Evolutionary conservation across 2,113 vertebrate genomes (phyloP).

Genomic region (Polyodon spathula): DNA sequence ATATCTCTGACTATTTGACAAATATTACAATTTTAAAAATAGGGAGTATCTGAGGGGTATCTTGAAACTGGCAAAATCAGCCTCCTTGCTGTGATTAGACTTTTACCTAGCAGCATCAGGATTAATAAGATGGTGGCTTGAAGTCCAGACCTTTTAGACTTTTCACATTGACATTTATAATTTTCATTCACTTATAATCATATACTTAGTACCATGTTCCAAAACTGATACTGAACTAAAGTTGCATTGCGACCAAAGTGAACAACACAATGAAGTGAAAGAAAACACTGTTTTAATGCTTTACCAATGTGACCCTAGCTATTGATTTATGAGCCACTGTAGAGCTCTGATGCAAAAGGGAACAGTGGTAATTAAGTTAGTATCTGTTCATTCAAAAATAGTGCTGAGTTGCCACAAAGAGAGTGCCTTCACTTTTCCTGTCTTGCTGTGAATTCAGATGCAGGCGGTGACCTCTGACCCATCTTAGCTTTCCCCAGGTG

Average conservation of each 20-base stretch:
- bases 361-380: slow-evolving; percentile 61
- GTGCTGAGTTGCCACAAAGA: slow-evolving; percentile 58
- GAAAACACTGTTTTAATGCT: slow-evolving; percentile 42
- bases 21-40: too few species aligned
- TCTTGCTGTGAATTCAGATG: slow-evolving; percentile 57
- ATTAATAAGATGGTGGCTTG: too few species aligned
- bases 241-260: slow-evolving; percentile 12
- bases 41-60: too few species aligned
- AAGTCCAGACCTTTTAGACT: too few species aligned
- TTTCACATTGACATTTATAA: too few species aligned
- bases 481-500: slow-evolving; percentile 41
- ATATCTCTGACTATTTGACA: too few species aligned
- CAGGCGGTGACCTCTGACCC: slow-evolving; percentile 54
- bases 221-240: slow-evolving; percentile 17
- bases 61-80: too few species aligned
- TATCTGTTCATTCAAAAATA: slow-evolving; percentile 61
- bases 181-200: too few species aligned
- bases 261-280: slow-evolving; percentile 28
- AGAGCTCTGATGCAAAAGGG: slow-evolving; percentile 47
- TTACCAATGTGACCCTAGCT: slow-evolving; percentile 58
- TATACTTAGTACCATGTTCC: not conserved
- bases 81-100: too few species aligned
- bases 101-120: too few species aligned
- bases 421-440: slow-evolving; percentile 45
- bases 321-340: slow-evolving; percentile 58